Evolutionary conservation across 30 jellyfish, hydroid and myxozoan species (phyloP).

Genomic region (Hydractinia echinata): DNA sequence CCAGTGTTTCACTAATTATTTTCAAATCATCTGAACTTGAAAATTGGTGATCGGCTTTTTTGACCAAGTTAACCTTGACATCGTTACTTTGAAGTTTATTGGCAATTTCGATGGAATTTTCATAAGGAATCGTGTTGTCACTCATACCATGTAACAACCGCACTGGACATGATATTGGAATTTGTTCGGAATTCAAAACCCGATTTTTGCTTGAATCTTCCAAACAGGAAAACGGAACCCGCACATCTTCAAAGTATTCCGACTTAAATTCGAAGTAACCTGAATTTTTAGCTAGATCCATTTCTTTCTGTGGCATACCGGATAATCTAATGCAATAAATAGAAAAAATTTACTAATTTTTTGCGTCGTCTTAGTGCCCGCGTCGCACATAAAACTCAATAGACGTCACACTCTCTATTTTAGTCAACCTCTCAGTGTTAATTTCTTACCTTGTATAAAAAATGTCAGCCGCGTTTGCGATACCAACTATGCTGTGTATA

Average conservation of each 20-base stretch:
- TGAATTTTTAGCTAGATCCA: no score
- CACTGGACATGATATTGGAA: conserved; percentile 48
- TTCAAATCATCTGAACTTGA: conserved; percentile 24
- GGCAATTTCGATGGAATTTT: conserved; percentile 42
- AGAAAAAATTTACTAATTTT: no score
- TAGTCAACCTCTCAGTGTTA: no score
- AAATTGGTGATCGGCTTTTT: conserved; percentile 61
- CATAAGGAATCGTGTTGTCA: conserved; percentile 62
- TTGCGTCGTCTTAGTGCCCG: no score
- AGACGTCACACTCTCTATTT: no score
- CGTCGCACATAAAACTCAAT: no score
- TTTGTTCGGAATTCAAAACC: conserved; percentile 26
- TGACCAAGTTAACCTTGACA: conserved; percentile 39
- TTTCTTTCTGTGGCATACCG: no score
- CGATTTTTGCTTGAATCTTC: conserved; percentile 38
- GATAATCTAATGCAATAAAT: no score
- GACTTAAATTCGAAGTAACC: no score
- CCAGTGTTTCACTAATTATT: conserved; percentile 28
- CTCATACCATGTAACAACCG: conserved; percentile 64
- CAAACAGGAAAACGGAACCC: neutral
- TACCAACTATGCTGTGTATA: conserved; percentile 52
- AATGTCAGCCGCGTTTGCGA: conserved; percentile 72
- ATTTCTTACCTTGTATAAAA: conserved; percentile 40
- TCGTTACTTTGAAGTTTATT: conserved; percentile 36
- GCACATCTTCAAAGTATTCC: no score